These are phyloP conservation scores for Chamaea fasciata DNA, from an alignment of 2,113 vertebrate species.

Conservation along the genomic window DNA sequence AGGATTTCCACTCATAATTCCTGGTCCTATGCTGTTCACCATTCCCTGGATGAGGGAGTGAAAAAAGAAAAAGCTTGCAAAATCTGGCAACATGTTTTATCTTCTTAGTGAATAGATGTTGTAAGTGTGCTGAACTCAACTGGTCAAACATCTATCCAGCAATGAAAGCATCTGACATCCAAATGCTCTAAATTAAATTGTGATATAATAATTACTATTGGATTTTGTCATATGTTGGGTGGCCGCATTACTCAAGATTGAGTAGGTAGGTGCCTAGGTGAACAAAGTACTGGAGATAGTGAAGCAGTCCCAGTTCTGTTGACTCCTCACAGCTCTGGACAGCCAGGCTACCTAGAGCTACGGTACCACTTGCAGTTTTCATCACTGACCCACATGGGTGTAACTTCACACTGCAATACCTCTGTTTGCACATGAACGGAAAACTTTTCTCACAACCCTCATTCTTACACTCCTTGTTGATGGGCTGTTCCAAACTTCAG, in stretches of 20 bases:
- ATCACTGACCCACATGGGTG: neutral
- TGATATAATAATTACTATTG: neutral
- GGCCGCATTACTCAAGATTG: neutral
- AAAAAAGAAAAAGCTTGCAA: neutral
- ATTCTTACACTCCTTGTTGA: neutral
- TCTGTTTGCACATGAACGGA: neutral
- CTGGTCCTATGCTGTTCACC: neutral
- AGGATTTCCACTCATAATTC: neutral
- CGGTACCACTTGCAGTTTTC: neutral
- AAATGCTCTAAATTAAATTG: neutral
- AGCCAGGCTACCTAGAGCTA: neutral
- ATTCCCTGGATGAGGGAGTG: neutral
- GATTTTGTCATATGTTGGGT: neutral
- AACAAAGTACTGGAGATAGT: neutral
- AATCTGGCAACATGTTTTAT: neutral
- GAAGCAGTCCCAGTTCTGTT: neutral
- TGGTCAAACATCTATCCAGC: neutral
- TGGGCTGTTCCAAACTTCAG: neutral
- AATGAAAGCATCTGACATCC: neutral
- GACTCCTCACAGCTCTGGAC: neutral
- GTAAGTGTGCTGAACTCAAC: neutral
- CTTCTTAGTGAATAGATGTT: neutral
- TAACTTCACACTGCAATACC: neutral
- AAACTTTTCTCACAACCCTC: neutral
- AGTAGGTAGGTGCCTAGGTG: neutral